These are phyloP conservation scores for Toxonevra muliebris DNA, from an alignment of 2,888 invertebrate species.

Conservation along the genomic window DNA sequence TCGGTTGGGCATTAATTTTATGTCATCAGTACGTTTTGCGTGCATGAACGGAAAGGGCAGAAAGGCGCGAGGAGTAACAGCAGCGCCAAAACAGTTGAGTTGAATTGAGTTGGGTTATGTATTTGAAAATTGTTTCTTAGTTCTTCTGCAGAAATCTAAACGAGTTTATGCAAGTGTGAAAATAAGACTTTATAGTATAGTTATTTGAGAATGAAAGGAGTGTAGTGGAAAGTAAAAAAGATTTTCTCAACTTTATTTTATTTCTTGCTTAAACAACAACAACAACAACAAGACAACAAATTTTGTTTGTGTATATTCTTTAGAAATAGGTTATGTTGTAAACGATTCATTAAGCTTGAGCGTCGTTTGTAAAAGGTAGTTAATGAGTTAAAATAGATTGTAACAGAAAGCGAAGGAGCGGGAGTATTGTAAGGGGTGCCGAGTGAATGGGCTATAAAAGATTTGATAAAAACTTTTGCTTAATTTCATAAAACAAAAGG, in stretches of 20 bases:
- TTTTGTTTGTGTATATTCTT: no score
- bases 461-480: not conserved
- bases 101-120: not conserved
- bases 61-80: slow-evolving; percentile 1
- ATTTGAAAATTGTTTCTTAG: slow-evolving; percentile 14
- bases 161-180: slow-evolving; percentile 58
- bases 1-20: slow-evolving; percentile 60
- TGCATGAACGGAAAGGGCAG: not conserved
- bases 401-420: not conserved
- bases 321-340: no score
- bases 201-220: not conserved
- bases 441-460: not conserved
- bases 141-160: slow-evolving; percentile 43
- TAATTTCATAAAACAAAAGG: slow-evolving; percentile 15
- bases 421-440: not conserved
- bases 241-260: no score
- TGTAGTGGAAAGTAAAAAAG: not conserved
- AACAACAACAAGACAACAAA: no score
- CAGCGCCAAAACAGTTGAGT: not conserved
- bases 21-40: slow-evolving; percentile 53
- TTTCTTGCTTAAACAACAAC: no score
- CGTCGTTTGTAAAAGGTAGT: not conserved
- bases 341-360: no score
- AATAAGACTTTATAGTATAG: slow-evolving; percentile 48
- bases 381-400: slow-evolving; percentile 24